Evolutionary conservation across 2,113 vertebrate genomes (phyloP).

Genomic region (Abramis brama): DNA sequence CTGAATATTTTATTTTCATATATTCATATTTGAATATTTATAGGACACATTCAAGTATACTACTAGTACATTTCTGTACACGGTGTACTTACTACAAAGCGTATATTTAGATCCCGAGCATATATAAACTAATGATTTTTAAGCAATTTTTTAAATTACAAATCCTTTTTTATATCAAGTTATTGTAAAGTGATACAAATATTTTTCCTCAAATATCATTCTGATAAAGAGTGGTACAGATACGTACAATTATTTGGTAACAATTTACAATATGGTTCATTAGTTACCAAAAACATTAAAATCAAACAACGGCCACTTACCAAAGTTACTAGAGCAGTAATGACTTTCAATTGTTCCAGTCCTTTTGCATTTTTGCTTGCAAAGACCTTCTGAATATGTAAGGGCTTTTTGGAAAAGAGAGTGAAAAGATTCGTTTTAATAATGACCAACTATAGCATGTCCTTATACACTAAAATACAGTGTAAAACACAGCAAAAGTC

Average conservation of each 20-base stretch:
- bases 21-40: neutral
- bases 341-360: slow-evolving; percentile 81
- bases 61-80: too few species aligned
- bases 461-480: neutral
- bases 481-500: slow-evolving; percentile 2
- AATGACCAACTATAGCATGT: neutral
- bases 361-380: slow-evolving; percentile 84
- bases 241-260: too few species aligned
- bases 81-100: too few species aligned
- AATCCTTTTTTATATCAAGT: neutral
- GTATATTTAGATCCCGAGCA: too few species aligned
- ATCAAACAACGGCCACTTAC: slow-evolving; percentile 73
- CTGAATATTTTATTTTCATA: too few species aligned
- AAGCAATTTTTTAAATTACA: neutral
- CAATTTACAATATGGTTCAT: too few species aligned
- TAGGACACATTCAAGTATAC: too few species aligned
- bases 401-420: slow-evolving; percentile 66
- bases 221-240: neutral
- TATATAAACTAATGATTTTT: neutral
- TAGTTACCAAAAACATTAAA: neutral
- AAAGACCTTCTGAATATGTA: slow-evolving; percentile 79
- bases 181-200: neutral
- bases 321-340: slow-evolving; percentile 86
- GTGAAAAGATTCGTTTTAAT: neutral
- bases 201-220: neutral